These are phyloP conservation scores for Argyra leucocephala DNA, from an alignment of 2,888 invertebrate genomes.

Conservation along the genomic window DNA sequence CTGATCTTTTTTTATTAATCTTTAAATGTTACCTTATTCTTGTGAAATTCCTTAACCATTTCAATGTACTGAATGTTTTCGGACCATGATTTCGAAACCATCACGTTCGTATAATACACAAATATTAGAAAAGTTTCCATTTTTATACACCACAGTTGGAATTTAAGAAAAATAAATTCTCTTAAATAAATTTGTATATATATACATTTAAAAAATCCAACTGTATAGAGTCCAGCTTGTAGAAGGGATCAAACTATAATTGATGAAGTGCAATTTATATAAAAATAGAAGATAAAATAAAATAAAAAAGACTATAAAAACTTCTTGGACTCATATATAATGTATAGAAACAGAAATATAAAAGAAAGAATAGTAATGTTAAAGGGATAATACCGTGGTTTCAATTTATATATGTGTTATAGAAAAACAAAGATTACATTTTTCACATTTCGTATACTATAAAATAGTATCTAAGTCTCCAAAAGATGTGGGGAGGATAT, in stretches of 20 bases:
- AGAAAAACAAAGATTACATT: not conserved
- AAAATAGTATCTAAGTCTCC: too few relatives aligned
- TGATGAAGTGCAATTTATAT: conserved; percentile 23
- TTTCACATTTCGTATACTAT: not conserved
- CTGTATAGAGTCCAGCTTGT: not conserved
- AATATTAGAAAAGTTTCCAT: too few relatives aligned
- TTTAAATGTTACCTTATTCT: too few relatives aligned
- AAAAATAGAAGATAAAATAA: conserved; percentile 10
- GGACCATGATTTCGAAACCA: too few relatives aligned
- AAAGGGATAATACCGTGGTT: conserved; percentile 1
- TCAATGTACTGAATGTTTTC: too few relatives aligned
- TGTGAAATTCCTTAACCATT: too few relatives aligned
- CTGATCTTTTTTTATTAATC: too few relatives aligned
- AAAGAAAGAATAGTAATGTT: not conserved
- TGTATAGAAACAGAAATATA: not conserved
- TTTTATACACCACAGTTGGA: too few relatives aligned
- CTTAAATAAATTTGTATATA: not conserved
- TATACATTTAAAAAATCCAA: not conserved
- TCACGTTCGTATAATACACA: too few relatives aligned
- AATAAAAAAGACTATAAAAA: not conserved
- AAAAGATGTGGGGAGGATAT: too few relatives aligned
- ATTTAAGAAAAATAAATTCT: too few relatives aligned
- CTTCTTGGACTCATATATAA: conserved; percentile 1
- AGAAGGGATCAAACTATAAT: conserved; percentile 17
- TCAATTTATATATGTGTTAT: not conserved